phyloP scores from a whole-genome alignment of 2,113 vertebrate species.

The Pygoscelis antarcticus region DNA sequence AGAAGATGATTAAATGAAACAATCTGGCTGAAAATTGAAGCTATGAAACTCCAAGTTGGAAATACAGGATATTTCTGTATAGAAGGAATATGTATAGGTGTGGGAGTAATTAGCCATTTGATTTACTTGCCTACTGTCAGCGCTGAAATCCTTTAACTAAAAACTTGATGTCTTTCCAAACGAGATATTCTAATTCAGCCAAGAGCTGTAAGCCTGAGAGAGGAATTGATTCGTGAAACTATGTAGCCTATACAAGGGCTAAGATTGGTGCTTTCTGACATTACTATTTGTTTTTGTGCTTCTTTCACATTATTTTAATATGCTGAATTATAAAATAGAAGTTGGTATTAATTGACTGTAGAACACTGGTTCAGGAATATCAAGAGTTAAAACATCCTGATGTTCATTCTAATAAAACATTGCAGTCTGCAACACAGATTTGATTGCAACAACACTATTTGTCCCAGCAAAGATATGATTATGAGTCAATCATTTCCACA shows the following conservation, averaged over 20 bases:
- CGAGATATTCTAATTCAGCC: neutral
- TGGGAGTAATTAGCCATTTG: neutral
- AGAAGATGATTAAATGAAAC: neutral
- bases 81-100: neutral
- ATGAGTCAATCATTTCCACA: constrained; percentile 72
- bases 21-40: neutral
- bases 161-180: constrained; percentile 11
- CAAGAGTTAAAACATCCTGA: constrained; percentile 40
- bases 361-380: neutral
- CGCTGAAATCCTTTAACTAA: neutral
- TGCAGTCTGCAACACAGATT: constrained; percentile 27
- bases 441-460: constrained; percentile 66
- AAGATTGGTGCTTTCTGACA: neutral
- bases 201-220: neutral
- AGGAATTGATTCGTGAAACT: neutral
- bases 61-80: neutral
- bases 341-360: neutral
- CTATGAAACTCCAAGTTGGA: neutral
- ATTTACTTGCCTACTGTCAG: neutral
- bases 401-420: constrained; percentile 47
- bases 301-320: neutral
- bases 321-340: neutral
- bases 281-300: neutral
- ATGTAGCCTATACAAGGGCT: neutral
- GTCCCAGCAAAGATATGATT: constrained; percentile 68